phyloP scores from a whole-genome alignment of 2,113 vertebrate genomes.

The Orcinus orca region DNA sequence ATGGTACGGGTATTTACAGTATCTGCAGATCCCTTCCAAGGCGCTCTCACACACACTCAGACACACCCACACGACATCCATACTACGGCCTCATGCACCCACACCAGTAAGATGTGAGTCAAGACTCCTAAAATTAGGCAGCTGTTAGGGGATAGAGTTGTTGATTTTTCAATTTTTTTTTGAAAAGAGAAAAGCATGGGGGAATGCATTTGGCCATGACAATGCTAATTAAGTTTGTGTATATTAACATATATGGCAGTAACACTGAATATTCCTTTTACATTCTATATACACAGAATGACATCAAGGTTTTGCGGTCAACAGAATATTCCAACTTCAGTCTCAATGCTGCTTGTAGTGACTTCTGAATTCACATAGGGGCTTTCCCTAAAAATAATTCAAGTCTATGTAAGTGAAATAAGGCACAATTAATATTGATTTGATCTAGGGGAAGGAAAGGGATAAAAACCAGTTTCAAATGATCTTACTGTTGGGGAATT shows the following conservation, averaged over 20 bases:
- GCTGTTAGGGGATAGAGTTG: conserved; percentile 78
- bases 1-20: conserved; percentile 96
- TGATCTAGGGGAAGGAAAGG: conserved; percentile 80
- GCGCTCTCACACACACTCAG: conserved; percentile 81
- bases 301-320: conserved; percentile 84
- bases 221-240: conserved; percentile 89
- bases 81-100: conserved; percentile 67
- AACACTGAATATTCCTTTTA: conserved; percentile 95
- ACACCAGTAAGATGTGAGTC: conserved; percentile 72
- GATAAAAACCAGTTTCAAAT: conserved; percentile 84
- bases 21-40: conserved; percentile 86
- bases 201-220: conserved; percentile 90
- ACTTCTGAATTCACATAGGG: conserved; percentile 81
- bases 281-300: conserved; percentile 92
- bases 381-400: conserved; percentile 87
- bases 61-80: conserved; percentile 77
- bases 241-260: conserved; percentile 95
- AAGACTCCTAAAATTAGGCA: conserved; percentile 79
- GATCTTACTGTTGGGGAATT: conserved; percentile 83
- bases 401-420: conserved; percentile 94
- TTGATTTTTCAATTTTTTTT: conserved; percentile 75
- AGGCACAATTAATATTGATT: conserved; percentile 97
- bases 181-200: conserved; percentile 82
- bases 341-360: conserved; percentile 85
- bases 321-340: conserved; percentile 85